phyloP scores from a whole-genome alignment of 1,140 invertebrate species.

The Halyomorpha halys region DNA sequence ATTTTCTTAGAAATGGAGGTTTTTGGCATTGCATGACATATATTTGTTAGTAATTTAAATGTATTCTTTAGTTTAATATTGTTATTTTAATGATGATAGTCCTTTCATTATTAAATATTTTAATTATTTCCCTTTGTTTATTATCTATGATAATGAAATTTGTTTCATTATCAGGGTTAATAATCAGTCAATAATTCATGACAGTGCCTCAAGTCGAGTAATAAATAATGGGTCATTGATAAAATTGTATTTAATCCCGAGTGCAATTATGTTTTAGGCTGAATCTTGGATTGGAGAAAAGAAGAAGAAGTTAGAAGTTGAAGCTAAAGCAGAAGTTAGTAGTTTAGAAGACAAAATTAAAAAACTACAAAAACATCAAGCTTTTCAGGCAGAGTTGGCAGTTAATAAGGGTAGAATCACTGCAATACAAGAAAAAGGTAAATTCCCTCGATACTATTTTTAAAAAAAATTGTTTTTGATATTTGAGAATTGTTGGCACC shows the following conservation, averaged over 20 bases:
- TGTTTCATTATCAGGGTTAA: not conserved
- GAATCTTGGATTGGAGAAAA: conserved; percentile 91
- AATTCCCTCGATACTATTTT: not conserved
- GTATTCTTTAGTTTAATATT: not conserved
- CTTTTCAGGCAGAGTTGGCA: conserved; percentile 87
- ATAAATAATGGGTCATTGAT: not conserved
- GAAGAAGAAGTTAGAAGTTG: conserved; percentile 72
- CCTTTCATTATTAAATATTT: too few relatives aligned
- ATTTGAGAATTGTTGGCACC: too few relatives aligned
- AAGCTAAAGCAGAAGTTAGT: conserved; percentile 58
- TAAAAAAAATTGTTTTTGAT: too few relatives aligned
- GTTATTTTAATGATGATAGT: not conserved
- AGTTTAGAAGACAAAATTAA: conserved; percentile 83
- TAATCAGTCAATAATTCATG: not conserved
- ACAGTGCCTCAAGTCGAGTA: not conserved
- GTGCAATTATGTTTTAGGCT: conserved; percentile 39
- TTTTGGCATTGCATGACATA: too few relatives aligned
- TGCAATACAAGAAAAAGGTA: conserved; percentile 60
- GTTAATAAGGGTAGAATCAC: conserved; percentile 80
- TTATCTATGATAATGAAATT: too few relatives aligned
- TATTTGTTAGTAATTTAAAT: too few relatives aligned
- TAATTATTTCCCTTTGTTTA: too few relatives aligned
- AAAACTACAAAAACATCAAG: conserved; percentile 95
- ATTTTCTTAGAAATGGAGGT: too few relatives aligned
- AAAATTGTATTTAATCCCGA: not conserved